Evolutionary conservation across 2,888 invertebrate species (phyloP), one percentile per base, ranked within the genome.

Genomic region (Andrena flavipes): DNA sequence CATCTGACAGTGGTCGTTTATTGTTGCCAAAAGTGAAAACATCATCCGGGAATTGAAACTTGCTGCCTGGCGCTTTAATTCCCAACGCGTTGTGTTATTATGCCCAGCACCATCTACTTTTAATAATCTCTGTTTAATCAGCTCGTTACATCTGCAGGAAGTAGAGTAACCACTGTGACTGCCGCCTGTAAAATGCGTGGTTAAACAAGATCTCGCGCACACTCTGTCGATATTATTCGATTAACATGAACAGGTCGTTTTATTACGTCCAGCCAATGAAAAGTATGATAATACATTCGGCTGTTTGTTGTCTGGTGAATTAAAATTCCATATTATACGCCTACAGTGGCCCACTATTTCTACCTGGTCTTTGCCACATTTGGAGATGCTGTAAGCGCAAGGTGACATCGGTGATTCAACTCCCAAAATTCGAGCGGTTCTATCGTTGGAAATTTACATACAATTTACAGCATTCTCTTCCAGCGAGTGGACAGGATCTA

Each of bases 281-380:
- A 56, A 60, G 23, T 33, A 71, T 1, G 6, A 49, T 29, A 30
- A 65, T 23, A 10, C 2, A 16, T 26, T 23, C 1, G 16, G 5
- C 33, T 23, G 30, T 59, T 65, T 29, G 6, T 26, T 10, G 2
- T 48, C 30, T 29, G 8, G 5, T 2, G 35, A 48, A 76, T 79
- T 64, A 23, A 63, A 76, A 69, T 69, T 59, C 23, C 8, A 35
- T 49, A 48, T 49, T 29, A 6, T 2, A 76, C 78, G 68, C 77
- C 77, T 35, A 76, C 78, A 23, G 3, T 23, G 54, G 20, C 0
- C 16, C 62, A 10, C 33, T 16, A 13, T 20, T 33, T 26, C 42
- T 64, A 23, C 5, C 8, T n/a, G 35, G 33, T 16, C 56, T 35
- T 76, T 33, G 56, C 56, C 77, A 35, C 23, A 64, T 79, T 76